Conservation (phyloP, 2,888 invertebrate species). For the Tetragnatha montana region DNA sequence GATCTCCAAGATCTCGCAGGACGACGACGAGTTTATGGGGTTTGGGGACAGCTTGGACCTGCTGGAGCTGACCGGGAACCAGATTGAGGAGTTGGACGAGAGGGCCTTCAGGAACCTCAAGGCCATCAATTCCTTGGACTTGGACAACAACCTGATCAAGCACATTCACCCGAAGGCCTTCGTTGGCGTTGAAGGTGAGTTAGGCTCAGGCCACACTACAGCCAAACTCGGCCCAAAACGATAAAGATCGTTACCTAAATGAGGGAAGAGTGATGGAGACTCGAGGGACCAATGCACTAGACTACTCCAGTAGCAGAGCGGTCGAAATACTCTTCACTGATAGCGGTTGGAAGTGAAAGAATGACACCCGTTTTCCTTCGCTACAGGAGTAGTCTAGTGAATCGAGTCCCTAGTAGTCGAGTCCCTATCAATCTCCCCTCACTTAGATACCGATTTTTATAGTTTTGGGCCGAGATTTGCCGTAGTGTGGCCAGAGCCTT, state of each 20-base stretch:
- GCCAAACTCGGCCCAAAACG: no score
- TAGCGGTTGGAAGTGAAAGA: no score
- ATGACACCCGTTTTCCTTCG: no score
- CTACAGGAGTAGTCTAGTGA: no score
- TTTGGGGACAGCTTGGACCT: conserved; percentile 83
- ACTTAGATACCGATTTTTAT: no score
- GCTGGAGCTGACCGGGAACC: conserved; percentile 89
- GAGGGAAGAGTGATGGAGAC: neutral
- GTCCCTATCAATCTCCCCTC: no score
- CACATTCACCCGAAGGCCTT: conserved; percentile 89
- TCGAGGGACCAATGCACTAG: neutral
- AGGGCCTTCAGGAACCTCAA: conserved; percentile 87
- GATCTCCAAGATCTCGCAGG: conserved; percentile 57
- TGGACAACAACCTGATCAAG: conserved; percentile 89
- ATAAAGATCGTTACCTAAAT: no score
- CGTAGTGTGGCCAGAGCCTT: no score
- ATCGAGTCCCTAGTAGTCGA: no score
- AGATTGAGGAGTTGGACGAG: conserved; percentile 80
- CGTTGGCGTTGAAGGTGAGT: conserved; percentile 80
- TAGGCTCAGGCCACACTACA: neutral
- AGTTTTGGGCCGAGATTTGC: no score
- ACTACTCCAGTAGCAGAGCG: no score
- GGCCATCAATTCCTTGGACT: conserved; percentile 88
- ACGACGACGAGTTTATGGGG: conserved; percentile 60
- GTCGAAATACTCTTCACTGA: no score